phyloP scores from a whole-genome alignment of 30 jellyfish, hydroid and myxozoan species.

The Turritopsis rubra region DNA sequence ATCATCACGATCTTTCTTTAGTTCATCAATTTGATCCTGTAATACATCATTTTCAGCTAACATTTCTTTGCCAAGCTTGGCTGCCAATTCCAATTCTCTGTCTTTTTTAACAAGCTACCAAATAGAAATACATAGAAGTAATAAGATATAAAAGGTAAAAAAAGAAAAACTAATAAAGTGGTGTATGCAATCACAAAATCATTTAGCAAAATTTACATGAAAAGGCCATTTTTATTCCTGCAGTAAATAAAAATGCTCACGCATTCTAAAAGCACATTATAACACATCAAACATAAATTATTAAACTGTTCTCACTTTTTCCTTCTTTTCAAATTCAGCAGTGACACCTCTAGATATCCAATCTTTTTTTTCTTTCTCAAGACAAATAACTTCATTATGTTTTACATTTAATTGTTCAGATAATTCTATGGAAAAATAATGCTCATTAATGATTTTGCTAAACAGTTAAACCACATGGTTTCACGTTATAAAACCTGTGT shows the following conservation, averaged over 20 bases:
- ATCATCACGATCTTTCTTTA: constrained; percentile 28
- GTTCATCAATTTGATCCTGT: constrained; percentile 31
- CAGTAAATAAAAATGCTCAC: no score
- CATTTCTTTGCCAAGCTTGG: constrained; percentile 98
- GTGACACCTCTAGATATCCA: constrained; percentile 90
- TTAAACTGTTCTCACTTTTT: constrained; percentile 34
- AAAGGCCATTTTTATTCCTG: no score
- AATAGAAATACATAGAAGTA: background rate
- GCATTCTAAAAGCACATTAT: no score
- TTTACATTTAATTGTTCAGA: constrained; percentile 39
- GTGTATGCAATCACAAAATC: no score
- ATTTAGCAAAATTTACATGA: background rate
- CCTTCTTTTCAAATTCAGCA: constrained; percentile 92
- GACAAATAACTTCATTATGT: constrained; percentile 47
- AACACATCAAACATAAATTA: no score
- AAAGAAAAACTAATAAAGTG: background rate
- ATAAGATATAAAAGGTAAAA: background rate
- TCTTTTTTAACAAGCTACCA: constrained; percentile 63
- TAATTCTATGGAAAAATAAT: constrained; percentile 47
- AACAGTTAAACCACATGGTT: background rate
- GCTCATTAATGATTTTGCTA: no score
- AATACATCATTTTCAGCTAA: constrained; percentile 77
- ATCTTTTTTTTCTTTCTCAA: constrained; percentile 73
- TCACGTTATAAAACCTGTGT: no score
- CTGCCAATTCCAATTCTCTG: constrained; percentile 85